Conservation (phyloP, 92 coral and sea anemone genomes). For the Plumapathes pennacea region DNA sequence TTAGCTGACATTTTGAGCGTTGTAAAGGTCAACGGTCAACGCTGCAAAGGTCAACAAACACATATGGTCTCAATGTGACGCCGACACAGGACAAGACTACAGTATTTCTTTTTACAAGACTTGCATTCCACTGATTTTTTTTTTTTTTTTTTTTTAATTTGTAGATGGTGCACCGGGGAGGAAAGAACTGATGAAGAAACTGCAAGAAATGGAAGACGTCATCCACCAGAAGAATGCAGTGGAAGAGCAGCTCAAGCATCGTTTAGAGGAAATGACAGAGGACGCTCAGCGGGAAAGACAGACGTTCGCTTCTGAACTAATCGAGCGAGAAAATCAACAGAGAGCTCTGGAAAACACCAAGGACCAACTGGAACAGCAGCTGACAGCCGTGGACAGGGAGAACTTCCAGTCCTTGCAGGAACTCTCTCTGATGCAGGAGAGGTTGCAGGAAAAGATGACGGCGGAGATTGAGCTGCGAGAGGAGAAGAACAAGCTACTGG, state of each 20-base stretch:
- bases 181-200: slow-evolving; percentile 47
- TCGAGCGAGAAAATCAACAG: slow-evolving; percentile 60
- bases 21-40: too few relatives aligned
- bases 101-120: not conserved
- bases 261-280: slow-evolving; percentile 57
- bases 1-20: too few relatives aligned
- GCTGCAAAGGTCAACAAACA: too few relatives aligned
- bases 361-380: slow-evolving; percentile 72
- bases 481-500: slow-evolving; percentile 81
- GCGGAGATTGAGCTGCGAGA: slow-evolving; percentile 78
- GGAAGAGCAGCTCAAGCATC: slow-evolving; percentile 65
- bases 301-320: slow-evolving; percentile 39
- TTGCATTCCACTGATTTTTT: not conserved
- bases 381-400: slow-evolving; percentile 81
- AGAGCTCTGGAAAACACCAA: slow-evolving; percentile 69
- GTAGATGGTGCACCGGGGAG: slow-evolving; percentile 22
- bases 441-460: slow-evolving; percentile 77
- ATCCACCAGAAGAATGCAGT: slow-evolving; percentile 61
- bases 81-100: not conserved
- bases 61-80: too few relatives aligned
- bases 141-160: not conserved
- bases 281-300: slow-evolving; percentile 70
- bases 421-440: slow-evolving; percentile 41
- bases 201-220: slow-evolving; percentile 73
- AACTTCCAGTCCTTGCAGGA: slow-evolving; percentile 69